phyloP scores from a whole-genome alignment of 2,113 vertebrate species.

The Thryonomys swinderianus region DNA sequence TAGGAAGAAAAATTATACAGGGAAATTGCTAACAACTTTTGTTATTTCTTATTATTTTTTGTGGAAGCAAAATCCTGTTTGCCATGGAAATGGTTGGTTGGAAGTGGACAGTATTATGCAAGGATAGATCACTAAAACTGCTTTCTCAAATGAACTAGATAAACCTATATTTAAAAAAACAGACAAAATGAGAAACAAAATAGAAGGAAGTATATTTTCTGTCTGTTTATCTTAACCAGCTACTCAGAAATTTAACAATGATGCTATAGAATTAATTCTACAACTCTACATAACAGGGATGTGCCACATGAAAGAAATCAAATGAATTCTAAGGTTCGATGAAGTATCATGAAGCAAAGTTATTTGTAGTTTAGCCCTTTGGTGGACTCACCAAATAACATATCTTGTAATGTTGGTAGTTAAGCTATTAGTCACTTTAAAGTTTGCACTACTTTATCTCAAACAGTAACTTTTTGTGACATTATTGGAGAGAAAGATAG shows the following conservation, averaged over 20 bases:
- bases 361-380: neutral
- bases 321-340: neutral
- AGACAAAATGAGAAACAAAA: constrained; percentile 56
- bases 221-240: neutral
- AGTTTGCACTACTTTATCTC: neutral
- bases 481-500: neutral
- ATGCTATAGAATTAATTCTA: constrained; percentile 19
- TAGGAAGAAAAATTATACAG: constrained; percentile 28
- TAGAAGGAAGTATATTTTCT: constrained; percentile 58
- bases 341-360: neutral
- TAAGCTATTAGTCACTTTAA: constrained; percentile 14
- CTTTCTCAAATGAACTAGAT: constrained; percentile 14
- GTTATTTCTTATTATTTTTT: constrained; percentile 1
- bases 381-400: neutral
- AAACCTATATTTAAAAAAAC: constrained; percentile 30
- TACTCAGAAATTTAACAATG: constrained; percentile 55
- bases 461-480: neutral
- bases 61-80: constrained; percentile 19
- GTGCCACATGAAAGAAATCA: constrained; percentile 48
- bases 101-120: neutral
- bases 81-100: neutral
- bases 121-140: neutral
- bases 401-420: neutral
- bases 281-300: constrained; percentile 44
- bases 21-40: neutral